A percentile compares a stretch with the other conserved stretches of the same genome.
These are phyloP conservation scores for Periphyllus acericola DNA, from an alignment of 2,888 invertebrate genomes.

Conservation along the genomic window DNA sequence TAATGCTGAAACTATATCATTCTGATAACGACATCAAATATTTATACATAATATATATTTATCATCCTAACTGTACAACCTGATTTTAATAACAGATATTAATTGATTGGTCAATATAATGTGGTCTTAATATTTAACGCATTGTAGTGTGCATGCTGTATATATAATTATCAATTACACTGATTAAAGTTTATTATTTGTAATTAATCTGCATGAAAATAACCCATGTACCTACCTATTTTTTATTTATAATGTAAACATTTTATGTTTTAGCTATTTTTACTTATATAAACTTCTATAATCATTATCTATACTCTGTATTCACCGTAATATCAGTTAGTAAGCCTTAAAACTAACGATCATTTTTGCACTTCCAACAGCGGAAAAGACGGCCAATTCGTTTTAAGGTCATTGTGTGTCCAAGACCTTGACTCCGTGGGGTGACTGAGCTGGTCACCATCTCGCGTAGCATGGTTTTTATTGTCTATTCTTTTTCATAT, in stretches of 20 bases:
- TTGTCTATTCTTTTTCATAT: slow-evolving; percentile 29
- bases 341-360: neutral
- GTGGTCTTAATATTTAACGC: neutral
- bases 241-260: no score
- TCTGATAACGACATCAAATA: neutral
- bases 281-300: no score
- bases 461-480: slow-evolving; percentile 28
- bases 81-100: neutral
- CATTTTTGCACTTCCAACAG: slow-evolving; percentile 13
- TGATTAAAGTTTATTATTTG: no score
- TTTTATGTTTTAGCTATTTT: no score
- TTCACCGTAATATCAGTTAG: neutral
- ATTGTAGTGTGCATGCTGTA: neutral
- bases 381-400: slow-evolving; percentile 42
- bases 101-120: neutral
- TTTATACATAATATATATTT: neutral
- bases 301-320: no score
- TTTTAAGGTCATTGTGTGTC: slow-evolving; percentile 52
- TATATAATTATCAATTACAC: no score
- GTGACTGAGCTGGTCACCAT: slow-evolving; percentile 54
- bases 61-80: no score
- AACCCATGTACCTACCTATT: no score
- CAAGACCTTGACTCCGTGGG: slow-evolving; percentile 55
- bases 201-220: no score
- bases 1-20: neutral